Evolutionary conservation across 2,797 vertebrate species (phyloP).

Genomic region (Odontamblyopus lacepedii): DNA sequence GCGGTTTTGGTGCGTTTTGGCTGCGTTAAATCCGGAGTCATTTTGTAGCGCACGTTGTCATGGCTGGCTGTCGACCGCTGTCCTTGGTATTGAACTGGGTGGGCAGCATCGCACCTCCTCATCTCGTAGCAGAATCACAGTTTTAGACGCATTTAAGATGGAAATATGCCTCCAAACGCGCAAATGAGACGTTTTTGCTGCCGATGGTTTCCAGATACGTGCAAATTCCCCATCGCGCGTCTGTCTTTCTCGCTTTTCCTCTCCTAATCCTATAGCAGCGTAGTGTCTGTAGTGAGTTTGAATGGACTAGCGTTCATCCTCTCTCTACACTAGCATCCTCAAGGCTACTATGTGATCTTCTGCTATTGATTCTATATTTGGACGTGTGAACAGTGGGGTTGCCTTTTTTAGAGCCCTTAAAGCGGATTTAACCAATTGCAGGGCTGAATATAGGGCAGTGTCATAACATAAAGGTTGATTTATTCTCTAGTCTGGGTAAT

Average conservation of each 20-base stretch:
- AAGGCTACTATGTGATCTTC: background rate
- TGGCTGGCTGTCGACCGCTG: conserved; percentile 74
- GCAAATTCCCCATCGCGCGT: conserved; percentile 21
- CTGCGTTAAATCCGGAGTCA: conserved; percentile 44
- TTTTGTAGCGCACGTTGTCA: conserved; percentile 64
- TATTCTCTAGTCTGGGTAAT: background rate
- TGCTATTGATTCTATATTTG: background rate
- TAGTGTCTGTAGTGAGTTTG: conserved; percentile 29
- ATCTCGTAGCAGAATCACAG: conserved; percentile 23
- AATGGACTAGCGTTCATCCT: conserved; percentile 24
- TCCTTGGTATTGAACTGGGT: conserved; percentile 79
- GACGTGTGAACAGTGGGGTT: background rate
- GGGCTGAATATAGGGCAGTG: background rate
- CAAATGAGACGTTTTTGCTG: conserved; percentile 3
- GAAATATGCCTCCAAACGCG: background rate
- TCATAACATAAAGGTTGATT: background rate
- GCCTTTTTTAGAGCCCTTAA: background rate
- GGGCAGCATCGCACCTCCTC: conserved; percentile 21
- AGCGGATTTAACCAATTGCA: background rate
- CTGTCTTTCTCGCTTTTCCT: conserved; percentile 8
- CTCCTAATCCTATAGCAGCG: conserved; percentile 9
- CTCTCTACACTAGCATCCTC: conserved; percentile 10
- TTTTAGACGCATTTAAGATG: conserved; percentile 3
- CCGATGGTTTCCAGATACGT: conserved; percentile 24
- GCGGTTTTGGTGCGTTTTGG: background rate